Conservation (phyloP, 2,797 vertebrate genomes). For the Gymnothorax javanicus region DNA sequence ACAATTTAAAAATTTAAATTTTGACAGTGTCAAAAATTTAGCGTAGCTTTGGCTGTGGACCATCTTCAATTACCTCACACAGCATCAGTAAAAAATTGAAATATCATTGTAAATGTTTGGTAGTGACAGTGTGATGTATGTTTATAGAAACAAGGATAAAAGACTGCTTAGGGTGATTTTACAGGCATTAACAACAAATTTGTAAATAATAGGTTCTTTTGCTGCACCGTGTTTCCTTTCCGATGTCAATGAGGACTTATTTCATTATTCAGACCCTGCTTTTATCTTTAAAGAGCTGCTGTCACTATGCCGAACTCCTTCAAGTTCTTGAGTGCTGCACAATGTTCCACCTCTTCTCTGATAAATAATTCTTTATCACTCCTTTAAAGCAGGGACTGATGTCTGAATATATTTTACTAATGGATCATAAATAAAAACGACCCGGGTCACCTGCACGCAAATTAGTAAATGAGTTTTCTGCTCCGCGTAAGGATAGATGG, state of each 20-base stretch:
- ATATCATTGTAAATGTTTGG: slow-evolving; percentile 59
- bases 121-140: slow-evolving; percentile 64
- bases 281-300: slow-evolving; percentile 49
- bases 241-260: slow-evolving; percentile 36
- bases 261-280: slow-evolving; percentile 41
- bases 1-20: background rate
- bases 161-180: slow-evolving; percentile 70
- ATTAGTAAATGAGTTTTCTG: slow-evolving; percentile 72
- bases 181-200: slow-evolving; percentile 47
- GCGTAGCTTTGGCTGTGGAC: slow-evolving; percentile 49
- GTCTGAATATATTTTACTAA: slow-evolving; percentile 72
- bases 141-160: slow-evolving; percentile 57
- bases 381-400: slow-evolving; percentile 57
- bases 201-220: slow-evolving; percentile 50
- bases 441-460: slow-evolving; percentile 63
- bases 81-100: slow-evolving; percentile 39
- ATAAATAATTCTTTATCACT: slow-evolving; percentile 73
- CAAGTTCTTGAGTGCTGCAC: slow-evolving; percentile 23
- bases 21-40: slow-evolving; percentile 16
- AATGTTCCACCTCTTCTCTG: slow-evolving; percentile 57
- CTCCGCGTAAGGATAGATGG: slow-evolving; percentile 64
- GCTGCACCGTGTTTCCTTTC: slow-evolving; percentile 33
- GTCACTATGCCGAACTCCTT: slow-evolving; percentile 44
- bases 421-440: slow-evolving; percentile 70
- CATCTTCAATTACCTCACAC: slow-evolving; percentile 49